Percentiles rank a stretch among this genome's conserved stretches.
Evolutionary conservation across 2,888 invertebrate genomes (phyloP).

Genomic region (Pocota personata): DNA sequence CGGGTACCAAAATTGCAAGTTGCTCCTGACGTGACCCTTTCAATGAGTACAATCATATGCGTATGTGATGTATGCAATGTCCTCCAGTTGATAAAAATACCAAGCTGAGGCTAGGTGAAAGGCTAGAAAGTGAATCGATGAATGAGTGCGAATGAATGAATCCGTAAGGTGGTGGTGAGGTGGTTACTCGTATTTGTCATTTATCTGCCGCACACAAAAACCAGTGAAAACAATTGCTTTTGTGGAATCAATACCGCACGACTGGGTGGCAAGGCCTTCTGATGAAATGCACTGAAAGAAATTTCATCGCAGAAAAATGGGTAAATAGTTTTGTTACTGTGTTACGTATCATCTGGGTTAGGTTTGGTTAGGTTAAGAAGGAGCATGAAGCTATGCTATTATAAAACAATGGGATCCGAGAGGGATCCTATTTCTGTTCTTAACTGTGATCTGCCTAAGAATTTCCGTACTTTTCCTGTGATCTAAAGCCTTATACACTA

Average conservation of each 20-base stretch:
- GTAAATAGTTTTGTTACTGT: no score
- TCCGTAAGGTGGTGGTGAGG: slow-evolving; percentile 18
- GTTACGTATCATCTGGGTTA: no score
- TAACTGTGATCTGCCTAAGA: no score
- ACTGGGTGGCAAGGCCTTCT: neutral
- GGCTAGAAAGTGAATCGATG: slow-evolving; percentile 72
- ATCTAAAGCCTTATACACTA: no score
- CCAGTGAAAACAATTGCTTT: slow-evolving; percentile 71
- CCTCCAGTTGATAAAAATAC: neutral
- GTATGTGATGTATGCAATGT: neutral
- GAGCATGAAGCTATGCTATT: no score
- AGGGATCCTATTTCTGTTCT: no score
- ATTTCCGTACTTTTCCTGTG: no score
- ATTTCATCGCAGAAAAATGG: no score
- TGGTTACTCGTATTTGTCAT: slow-evolving; percentile 43
- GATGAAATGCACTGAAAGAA: slow-evolving; percentile 23
- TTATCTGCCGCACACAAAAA: slow-evolving; percentile 55
- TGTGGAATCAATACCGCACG: slow-evolving; percentile 62
- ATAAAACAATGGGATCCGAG: no score
- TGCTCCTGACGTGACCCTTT: slow-evolving; percentile 46
- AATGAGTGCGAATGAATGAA: slow-evolving; percentile 63
- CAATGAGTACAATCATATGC: slow-evolving; percentile 5
- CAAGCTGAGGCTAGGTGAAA: slow-evolving; percentile 20
- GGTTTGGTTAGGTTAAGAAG: no score
- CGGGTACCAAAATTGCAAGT: slow-evolving; percentile 58